These are phyloP conservation scores for Rhea pennata DNA, from an alignment of 2,113 vertebrate genomes.

Conservation along the genomic window DNA sequence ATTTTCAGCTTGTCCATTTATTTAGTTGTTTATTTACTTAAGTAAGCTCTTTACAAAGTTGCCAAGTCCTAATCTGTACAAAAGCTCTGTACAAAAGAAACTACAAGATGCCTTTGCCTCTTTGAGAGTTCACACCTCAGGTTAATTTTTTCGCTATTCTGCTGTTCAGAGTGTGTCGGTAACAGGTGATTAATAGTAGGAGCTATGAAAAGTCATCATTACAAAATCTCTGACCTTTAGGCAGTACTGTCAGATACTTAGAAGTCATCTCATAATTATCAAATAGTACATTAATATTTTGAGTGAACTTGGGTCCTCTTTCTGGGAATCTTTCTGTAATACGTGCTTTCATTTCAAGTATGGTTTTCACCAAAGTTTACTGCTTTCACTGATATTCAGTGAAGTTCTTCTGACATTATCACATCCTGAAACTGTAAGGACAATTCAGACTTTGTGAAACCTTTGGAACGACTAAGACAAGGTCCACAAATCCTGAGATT, in stretches of 20 bases:
- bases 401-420: neutral
- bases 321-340: neutral
- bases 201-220: neutral
- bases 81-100: neutral
- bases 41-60: neutral
- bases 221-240: neutral
- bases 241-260: neutral
- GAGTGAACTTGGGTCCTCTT: neutral
- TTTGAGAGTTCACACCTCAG: neutral
- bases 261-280: neutral
- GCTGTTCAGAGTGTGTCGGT: neutral
- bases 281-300: neutral
- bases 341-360: neutral
- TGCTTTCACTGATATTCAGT: neutral
- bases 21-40: neutral
- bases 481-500: neutral
- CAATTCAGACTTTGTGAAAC: neutral
- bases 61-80: neutral
- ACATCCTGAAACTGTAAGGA: neutral
- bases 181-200: neutral
- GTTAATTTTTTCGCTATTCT: neutral
- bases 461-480: neutral
- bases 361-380: neutral
- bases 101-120: neutral
- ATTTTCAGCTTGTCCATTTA: constrained; percentile 69